Evolutionary conservation across 2,797 vertebrate species (phyloP).

Genomic region (Graptemys geographica): DNA sequence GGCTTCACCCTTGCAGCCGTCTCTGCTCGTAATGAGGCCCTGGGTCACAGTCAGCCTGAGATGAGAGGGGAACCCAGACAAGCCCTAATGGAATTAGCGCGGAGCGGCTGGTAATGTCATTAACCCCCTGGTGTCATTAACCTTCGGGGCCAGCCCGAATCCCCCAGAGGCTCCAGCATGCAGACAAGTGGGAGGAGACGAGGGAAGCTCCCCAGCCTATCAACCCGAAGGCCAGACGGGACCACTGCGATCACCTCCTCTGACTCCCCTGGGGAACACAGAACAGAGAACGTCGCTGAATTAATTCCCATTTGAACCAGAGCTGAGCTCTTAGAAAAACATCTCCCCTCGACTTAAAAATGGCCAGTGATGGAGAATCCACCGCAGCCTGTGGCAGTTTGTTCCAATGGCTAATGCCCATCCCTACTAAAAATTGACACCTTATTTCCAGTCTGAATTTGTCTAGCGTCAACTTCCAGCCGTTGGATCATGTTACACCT

Average conservation of each 20-base stretch:
- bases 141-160: not conserved
- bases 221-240: not conserved
- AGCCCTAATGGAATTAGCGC: not conserved
- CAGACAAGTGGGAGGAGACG: not conserved
- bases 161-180: not conserved
- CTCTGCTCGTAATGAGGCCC: not conserved
- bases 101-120: not conserved
- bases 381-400: not conserved
- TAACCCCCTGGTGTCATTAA: not conserved
- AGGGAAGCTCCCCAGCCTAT: not conserved
- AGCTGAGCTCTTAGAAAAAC: not conserved
- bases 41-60: not conserved
- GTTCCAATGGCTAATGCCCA: not conserved
- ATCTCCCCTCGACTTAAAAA: not conserved
- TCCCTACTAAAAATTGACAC: not conserved
- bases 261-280: accelerated
- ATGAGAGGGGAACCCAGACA: not conserved
- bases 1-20: not conserved
- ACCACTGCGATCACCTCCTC: not conserved
- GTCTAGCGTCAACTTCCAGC: not conserved
- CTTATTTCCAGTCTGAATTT: not conserved
- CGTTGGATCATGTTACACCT: not conserved
- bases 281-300: not conserved
- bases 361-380: not conserved
- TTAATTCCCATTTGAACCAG: not conserved